Conservation (phyloP, 1,140 invertebrate species). For the Oryzaephilus surinamensis region DNA sequence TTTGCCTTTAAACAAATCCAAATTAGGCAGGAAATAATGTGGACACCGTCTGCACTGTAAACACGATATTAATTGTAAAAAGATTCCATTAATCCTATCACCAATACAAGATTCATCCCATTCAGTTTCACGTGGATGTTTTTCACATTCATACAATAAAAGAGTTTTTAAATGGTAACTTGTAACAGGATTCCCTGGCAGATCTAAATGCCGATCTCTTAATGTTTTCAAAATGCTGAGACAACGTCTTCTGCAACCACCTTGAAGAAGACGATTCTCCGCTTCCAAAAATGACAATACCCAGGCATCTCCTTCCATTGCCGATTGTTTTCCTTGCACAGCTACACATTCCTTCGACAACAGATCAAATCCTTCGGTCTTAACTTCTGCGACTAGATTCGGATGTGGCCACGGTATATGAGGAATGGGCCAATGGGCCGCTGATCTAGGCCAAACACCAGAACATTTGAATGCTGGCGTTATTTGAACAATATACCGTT, state of each 20-base stretch:
- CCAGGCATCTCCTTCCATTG: conserved; percentile 94
- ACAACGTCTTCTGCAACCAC: conserved; percentile 65
- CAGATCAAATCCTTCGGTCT: conserved; percentile 88
- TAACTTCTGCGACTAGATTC: conserved; percentile 81
- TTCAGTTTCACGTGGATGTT: conserved; percentile 81
- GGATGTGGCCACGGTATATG: conserved; percentile 85
- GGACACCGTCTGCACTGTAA: conserved; percentile 87
- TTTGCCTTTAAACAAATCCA: conserved; percentile 85
- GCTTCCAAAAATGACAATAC: conserved; percentile 82
- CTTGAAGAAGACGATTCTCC: conserved; percentile 73
- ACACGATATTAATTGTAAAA: conserved; percentile 90
- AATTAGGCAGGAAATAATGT: conserved; percentile 80
- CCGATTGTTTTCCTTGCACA: conserved; percentile 74
- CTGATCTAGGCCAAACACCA: conserved; percentile 86
- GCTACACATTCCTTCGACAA: conserved; percentile 75
- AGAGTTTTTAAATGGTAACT: conserved; percentile 84
- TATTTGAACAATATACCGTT: conserved; percentile 84
- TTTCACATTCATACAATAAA: conserved; percentile 89
- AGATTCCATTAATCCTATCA: conserved; percentile 88
- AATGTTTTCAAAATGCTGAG: conserved; percentile 82
- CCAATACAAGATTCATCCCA: conserved; percentile 86
- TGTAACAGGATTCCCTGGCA: conserved; percentile 77
- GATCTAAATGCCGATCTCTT: conserved; percentile 77
- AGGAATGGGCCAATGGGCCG: conserved; percentile 85
- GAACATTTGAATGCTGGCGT: conserved; percentile 92